These are phyloP conservation scores for Microplitis manilae DNA, from an alignment of 2,888 invertebrate species.

Conservation along the genomic window DNA sequence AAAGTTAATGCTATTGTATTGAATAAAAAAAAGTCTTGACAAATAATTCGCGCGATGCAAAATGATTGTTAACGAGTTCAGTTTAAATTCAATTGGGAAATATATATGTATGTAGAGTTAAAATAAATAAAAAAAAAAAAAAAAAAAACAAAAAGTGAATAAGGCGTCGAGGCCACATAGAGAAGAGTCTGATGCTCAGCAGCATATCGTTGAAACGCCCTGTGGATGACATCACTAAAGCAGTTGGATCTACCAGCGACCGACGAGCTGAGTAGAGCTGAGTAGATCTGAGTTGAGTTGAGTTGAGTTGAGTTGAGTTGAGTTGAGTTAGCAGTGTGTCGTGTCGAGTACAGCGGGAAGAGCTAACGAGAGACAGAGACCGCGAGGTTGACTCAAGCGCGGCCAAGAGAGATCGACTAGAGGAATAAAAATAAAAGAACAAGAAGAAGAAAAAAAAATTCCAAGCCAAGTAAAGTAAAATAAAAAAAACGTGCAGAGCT, in stretches of 20 bases:
- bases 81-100: conserved; percentile 35
- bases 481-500: conserved; percentile 16
- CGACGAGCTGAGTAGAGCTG: conserved; percentile 42
- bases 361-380: conserved; percentile 35
- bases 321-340: conserved; percentile 44
- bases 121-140: not conserved
- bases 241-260: conserved; percentile 43
- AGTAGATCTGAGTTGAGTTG: conserved; percentile 17
- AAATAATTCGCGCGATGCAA: conserved; percentile 23
- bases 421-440: conserved; percentile 35
- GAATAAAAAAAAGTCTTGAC: conserved; percentile 17
- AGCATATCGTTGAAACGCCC: conserved; percentile 38
- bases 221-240: conserved; percentile 61
- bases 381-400: conserved; percentile 21
- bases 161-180: conserved; percentile 16
- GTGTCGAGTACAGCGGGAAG: conserved; percentile 41
- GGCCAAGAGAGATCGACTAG: not conserved
- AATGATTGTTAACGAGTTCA: conserved; percentile 22
- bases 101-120: conserved; percentile 1
- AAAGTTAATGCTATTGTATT: too few relatives aligned
- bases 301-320: conserved; percentile 47
- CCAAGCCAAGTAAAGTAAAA: conserved; percentile 40
- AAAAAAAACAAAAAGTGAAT: too few relatives aligned
- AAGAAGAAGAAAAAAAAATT: conserved; percentile 27
- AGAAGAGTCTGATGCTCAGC: conserved; percentile 6